Evolutionary conservation across 2,888 invertebrate genomes (phyloP).

Genomic region (Lacanobia oleracea): DNA sequence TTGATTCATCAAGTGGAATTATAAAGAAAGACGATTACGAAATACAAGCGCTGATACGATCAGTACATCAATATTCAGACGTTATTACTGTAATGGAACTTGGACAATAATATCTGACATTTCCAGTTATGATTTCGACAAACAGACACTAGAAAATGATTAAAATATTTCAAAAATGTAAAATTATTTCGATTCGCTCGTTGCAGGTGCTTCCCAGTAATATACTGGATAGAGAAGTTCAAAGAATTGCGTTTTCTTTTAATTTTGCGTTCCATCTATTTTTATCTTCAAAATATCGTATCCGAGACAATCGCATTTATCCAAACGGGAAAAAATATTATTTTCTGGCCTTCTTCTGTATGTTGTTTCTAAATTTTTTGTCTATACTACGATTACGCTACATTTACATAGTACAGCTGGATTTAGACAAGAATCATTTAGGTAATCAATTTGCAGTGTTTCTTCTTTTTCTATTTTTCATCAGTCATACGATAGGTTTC

Average conservation of each 20-base stretch:
- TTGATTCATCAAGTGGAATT: too few species aligned
- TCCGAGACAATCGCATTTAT: conserved; percentile 10
- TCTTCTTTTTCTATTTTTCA: not conserved
- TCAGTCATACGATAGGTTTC: not conserved
- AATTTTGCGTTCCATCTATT: not conserved
- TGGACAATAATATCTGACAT: not conserved
- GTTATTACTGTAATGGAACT: not conserved
- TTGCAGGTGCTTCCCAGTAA: not conserved
- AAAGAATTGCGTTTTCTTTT: conserved; percentile 3
- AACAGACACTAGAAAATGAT: not conserved
- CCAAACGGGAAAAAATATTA: not conserved
- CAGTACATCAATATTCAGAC: not conserved
- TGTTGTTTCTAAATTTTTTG: not conserved
- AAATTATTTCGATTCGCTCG: too few species aligned
- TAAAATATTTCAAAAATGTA: not conserved
- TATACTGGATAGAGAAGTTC: conserved; percentile 16
- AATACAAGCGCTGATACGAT: not conserved
- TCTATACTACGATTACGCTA: not conserved
- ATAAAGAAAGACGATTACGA: not conserved
- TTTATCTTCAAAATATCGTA: conserved; percentile 8
- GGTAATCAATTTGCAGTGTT: not conserved
- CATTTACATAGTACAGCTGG: not conserved
- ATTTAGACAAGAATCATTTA: not conserved
- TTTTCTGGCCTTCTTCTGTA: not conserved
- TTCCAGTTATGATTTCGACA: not conserved